Conservation (phyloP, 2,888 invertebrate genomes). For the Suillia variegata region DNA sequence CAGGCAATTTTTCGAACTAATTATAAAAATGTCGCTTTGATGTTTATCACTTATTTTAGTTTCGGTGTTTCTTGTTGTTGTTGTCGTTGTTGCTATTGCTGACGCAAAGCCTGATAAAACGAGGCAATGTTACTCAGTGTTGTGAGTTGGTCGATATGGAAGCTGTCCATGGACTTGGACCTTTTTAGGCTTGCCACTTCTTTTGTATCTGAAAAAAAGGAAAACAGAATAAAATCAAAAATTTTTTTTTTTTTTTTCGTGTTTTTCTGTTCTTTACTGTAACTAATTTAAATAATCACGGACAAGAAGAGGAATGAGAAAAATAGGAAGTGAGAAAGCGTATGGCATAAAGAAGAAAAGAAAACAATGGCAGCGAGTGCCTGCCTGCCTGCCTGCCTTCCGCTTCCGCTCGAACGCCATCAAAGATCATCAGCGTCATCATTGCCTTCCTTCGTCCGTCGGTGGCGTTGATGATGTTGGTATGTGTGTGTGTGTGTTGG, state of each 20-base stretch:
- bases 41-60: conserved; percentile 7
- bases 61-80: too few species aligned
- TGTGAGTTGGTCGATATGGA: neutral
- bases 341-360: neutral
- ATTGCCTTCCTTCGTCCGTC: neutral
- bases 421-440: neutral
- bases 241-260: neutral
- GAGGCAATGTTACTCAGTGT: neutral
- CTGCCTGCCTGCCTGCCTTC: too few species aligned
- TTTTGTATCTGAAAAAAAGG: too few species aligned
- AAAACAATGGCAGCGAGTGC: neutral
- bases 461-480: neutral
- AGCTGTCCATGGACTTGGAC: neutral
- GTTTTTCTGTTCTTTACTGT: neutral
- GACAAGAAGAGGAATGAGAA: neutral
- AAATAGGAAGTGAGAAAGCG: neutral
- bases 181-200: neutral
- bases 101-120: too few species aligned
- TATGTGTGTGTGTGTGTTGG: conserved; percentile 6
- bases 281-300: neutral
- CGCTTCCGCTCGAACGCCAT: neutral
- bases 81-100: too few species aligned
- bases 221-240: neutral
- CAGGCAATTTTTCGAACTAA: neutral
- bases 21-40: conserved; percentile 11